Evolutionary conservation across 2,797 vertebrate species (phyloP), one percentile per base, ranked within the genome.

Genomic region (Lindbergichthys nudifrons): DNA sequence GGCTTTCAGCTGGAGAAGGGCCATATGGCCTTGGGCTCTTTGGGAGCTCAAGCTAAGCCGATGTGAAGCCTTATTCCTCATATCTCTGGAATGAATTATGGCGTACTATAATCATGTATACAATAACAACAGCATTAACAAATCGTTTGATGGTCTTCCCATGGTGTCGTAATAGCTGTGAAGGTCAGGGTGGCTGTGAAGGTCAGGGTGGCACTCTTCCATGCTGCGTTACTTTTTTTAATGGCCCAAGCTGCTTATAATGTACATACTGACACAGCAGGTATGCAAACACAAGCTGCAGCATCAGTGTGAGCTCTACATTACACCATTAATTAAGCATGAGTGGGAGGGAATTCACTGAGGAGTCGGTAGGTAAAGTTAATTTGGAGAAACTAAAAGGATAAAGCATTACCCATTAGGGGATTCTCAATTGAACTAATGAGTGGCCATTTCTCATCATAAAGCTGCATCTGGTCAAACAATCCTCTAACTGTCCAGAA

Each of bases 21-120:
- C 91, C 88, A 92, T 86, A 89, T 87, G 87, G 90, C 89, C 89
- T 76, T 65, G 74, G 84, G 87, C 88, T 92, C 83, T 86, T 87
- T 89, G 79, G 77, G 84, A 90, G 78, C 80, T 86, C 73, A 71
- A 84, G 82, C 87, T 92, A 90, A 93, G 82, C 81, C 79, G 83
- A 82, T 84, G 75, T 83, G 77, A 91, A 91, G 85, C 86, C 73
- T 77, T 77, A 86, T 85, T 85, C 47, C 81, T 89, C 84, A 80
- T 75, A 85, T 90, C 83, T 88, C 69, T 76, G 65, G 53, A 88
- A 83, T 85, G 73, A 91, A 90, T 89, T 84, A 84, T 77, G 77
- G 67, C 10, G 14, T 30, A 16, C 70, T 58, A 70, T 85, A 87
- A 87, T 89, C 82, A 75, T 71, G 67, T 86, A 75, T 71, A 84